Base-by-base conservation (phyloP, 35 echinoderm and acorn worm genomes). In the Ophioderma brevispina region DNA sequence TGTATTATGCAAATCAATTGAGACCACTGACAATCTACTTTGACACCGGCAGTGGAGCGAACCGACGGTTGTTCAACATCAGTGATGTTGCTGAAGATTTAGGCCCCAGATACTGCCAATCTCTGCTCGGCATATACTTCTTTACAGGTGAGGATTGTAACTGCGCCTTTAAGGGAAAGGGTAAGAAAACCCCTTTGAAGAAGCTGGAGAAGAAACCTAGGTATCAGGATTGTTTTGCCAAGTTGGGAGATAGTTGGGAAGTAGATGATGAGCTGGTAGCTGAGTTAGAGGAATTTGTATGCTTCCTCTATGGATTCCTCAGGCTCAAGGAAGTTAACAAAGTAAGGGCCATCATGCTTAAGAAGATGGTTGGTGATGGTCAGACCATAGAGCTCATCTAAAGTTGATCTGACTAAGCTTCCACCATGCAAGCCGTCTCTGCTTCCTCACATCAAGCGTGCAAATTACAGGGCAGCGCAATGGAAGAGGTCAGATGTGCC, bases 121-220 rank as follows among this genome's bases (percentile, higher is more conserved):
- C 75, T 34, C 37, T 92, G 31, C 59, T 91, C 86, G 91, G 91
- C 19, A 32, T 84, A 38, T 90, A 90, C 32, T 76, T 94, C 33
- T 94, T 94, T 33, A 85, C 86, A 23, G 86, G 88, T 50, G 87
- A 91, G 63, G 92, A 94, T 64, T 17, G 33, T 6, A 91, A 81
- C 11, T 91, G 92, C 86, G 80, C 92, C 25, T 94, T 94, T 55
- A 94, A 94, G 40, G 87, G 92, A 0, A 85, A 94, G 88, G 92
- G 92, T 17, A 94, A 90, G 70, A 75, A 85, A 10, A 88, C 59
- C 31, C 92, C 88, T 13, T 38, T 94, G 55, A 94, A 86, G 78
- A 91, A 94, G 79, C 55, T 94, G 31, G 46, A 94, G 81, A 94
- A 46, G 14, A 35, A 91, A 75, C 92, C 86, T 32, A 93, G 75